Evolutionary conservation across 2,113 vertebrate species (phyloP).

Genomic region (Bubalus kerabau): DNA sequence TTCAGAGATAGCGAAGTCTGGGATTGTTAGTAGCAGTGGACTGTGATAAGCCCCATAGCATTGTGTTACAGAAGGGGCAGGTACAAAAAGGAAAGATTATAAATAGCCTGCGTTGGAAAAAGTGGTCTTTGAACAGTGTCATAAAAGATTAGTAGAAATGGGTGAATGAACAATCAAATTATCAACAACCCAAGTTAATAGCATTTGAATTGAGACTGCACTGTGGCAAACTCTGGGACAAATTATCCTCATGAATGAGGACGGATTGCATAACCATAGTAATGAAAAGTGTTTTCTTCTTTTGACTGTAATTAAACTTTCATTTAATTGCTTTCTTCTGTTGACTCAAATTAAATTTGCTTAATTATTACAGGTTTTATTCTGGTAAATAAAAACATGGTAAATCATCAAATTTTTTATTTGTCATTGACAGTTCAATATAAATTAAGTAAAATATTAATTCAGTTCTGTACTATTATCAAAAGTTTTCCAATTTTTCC

Average conservation of each 20-base stretch:
- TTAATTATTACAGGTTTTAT: slow-evolving; percentile 35
- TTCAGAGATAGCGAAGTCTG: not conserved
- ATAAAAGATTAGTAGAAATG: not conserved
- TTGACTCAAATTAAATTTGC: not conserved
- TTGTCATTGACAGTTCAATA: slow-evolving; percentile 40
- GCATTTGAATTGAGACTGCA: not conserved
- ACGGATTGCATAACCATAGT: not conserved
- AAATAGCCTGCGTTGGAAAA: not conserved
- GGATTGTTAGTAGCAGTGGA: not conserved
- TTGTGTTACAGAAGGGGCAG: not conserved
- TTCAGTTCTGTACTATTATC: slow-evolving; percentile 32
- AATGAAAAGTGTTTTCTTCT: slow-evolving; percentile 18
- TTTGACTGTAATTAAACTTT: not conserved
- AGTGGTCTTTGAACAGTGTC: not conserved
- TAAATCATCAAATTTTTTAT: slow-evolving; percentile 16
- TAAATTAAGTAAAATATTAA: slow-evolving; percentile 53
- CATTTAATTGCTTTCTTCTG: not conserved
- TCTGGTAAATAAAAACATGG: slow-evolving; percentile 34
- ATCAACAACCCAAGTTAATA: slow-evolving; percentile 16
- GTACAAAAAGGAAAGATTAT: not conserved
- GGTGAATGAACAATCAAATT: not conserved
- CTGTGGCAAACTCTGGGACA: not conserved
- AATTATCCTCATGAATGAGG: slow-evolving; percentile 1
- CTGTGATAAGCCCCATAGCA: not conserved
- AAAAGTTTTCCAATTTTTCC: slow-evolving; percentile 27